Conservation (phyloP, 2,797 vertebrate species). For the Squalus acanthias region DNA sequence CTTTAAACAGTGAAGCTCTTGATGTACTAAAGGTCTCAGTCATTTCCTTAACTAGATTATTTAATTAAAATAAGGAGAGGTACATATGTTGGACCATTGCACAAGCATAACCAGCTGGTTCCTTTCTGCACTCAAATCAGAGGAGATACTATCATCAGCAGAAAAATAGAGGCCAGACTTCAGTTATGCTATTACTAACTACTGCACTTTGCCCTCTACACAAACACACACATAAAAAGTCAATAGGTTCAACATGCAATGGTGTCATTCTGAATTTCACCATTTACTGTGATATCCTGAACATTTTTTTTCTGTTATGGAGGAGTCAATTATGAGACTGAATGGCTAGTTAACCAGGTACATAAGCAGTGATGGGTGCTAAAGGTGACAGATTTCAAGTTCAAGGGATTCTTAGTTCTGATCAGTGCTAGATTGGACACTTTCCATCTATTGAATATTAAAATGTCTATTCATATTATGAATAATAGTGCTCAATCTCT, state of each 20-base stretch:
- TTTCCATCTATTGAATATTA: background rate
- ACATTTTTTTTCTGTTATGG: background rate
- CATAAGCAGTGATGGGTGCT: background rate
- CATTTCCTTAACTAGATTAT: constrained; percentile 37
- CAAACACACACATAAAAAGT: constrained; percentile 33
- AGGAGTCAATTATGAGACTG: constrained; percentile 6
- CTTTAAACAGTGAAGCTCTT: constrained; percentile 34
- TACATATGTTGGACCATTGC: constrained; percentile 36
- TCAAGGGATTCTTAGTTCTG: constrained; percentile 19
- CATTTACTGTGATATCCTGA: constrained; percentile 18
- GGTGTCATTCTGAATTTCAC: constrained; percentile 36
- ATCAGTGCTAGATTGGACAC: background rate
- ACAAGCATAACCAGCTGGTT: constrained; percentile 38
- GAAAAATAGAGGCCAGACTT: constrained; percentile 38
- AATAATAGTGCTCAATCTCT: background rate
- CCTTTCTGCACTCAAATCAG: constrained; percentile 33
- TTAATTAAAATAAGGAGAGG: constrained; percentile 39
- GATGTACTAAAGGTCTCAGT: constrained; percentile 38
- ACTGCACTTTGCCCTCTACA: constrained; percentile 35
- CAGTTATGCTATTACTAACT: constrained; percentile 29
- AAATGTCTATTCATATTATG: background rate
- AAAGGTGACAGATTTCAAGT: constrained; percentile 13
- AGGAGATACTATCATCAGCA: constrained; percentile 35
- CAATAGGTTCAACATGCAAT: constrained; percentile 38
- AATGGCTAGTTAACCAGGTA: background rate